phyloP scores from a whole-genome alignment of 2,113 vertebrate species.

The Alexandromys fortis region DNA sequence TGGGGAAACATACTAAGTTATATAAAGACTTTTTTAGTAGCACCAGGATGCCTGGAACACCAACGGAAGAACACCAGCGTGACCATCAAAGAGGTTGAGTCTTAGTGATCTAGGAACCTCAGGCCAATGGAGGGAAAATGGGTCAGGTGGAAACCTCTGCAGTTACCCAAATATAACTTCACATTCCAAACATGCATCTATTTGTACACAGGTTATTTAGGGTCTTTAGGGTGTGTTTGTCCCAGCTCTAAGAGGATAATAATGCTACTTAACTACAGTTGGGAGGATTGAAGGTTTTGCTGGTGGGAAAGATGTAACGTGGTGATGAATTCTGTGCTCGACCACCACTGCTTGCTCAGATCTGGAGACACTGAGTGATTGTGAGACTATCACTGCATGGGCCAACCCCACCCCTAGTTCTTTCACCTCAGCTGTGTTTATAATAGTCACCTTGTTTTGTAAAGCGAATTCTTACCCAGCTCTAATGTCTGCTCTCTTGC shows the following conservation, averaged over 20 bases:
- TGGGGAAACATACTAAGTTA: neutral
- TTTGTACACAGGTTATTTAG: neutral
- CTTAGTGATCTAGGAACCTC: neutral
- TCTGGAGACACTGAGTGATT: no score
- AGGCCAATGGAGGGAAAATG: neutral
- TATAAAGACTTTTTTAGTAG: neutral
- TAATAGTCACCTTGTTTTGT: neutral
- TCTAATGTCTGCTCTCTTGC: neutral
- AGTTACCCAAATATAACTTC: neutral
- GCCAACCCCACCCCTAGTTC: rapidly evolving
- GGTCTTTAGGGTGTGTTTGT: neutral
- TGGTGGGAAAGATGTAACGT: rapidly evolving
- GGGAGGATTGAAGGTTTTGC: neutral
- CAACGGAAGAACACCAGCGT: neutral
- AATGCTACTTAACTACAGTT: neutral
- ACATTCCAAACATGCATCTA: neutral
- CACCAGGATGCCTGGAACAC: neutral
- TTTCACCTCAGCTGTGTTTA: neutral
- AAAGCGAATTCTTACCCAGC: neutral
- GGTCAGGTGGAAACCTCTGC: neutral
- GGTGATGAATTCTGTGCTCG: neutral
- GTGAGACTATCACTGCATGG: neutral
- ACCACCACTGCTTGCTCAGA: neutral
- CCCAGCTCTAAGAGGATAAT: neutral
- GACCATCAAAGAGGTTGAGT: neutral